Conservation (phyloP, 1,140 invertebrate genomes). For the Lepidurus packardi region DNA sequence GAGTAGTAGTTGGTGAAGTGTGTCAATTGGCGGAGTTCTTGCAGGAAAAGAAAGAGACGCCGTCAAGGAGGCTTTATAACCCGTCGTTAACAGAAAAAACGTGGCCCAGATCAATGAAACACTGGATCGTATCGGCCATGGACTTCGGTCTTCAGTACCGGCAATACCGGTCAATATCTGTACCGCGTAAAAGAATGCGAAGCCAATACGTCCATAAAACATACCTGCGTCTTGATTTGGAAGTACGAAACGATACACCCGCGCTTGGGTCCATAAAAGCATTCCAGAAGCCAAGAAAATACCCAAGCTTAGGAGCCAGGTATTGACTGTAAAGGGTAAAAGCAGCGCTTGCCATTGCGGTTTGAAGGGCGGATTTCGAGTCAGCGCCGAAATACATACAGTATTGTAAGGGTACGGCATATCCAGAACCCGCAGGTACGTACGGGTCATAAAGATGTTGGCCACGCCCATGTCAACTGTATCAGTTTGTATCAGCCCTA, state of each 20-base stretch:
- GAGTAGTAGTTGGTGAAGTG: conserved; percentile 28
- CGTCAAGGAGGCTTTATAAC: conserved; percentile 23
- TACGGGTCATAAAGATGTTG: conserved; percentile 38
- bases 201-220: conserved; percentile 1
- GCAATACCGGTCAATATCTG: conserved; percentile 25
- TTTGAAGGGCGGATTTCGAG: not conserved
- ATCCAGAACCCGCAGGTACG: conserved; percentile 32
- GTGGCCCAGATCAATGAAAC: conserved; percentile 27
- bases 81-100: conserved; percentile 28
- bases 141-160: conserved; percentile 17
- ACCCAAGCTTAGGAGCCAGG: conserved; percentile 13
- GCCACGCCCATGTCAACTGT: conserved; percentile 38
- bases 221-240: not conserved
- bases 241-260: conserved; percentile 6
- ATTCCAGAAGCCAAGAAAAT: conserved; percentile 18
- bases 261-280: not conserved
- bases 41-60: conserved; percentile 23
- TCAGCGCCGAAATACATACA: conserved; percentile 28
- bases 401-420: conserved; percentile 29
- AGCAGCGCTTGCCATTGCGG: conserved; percentile 34
- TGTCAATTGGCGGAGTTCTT: conserved; percentile 35
- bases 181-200: conserved; percentile 24
- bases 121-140: conserved; percentile 27
- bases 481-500: conserved; percentile 36
- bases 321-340: conserved; percentile 12